Percentiles rank a stretch among this genome's conserved stretches.
Conservation (phyloP, 2,113 vertebrate species). For the Nothoprocta pentlandii region DNA sequence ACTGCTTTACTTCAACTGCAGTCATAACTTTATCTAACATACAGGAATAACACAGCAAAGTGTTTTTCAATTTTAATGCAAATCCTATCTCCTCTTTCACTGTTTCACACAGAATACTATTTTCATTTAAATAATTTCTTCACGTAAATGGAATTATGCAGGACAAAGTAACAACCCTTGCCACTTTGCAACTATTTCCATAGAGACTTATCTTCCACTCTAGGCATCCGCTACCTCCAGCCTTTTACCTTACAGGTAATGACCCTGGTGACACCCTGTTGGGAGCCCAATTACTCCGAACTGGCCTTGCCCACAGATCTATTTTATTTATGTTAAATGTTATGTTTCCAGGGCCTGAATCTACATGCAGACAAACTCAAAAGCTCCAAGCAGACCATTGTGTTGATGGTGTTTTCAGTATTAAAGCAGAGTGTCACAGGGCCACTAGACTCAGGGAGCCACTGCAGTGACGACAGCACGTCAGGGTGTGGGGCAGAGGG, state of each 20-base stretch:
- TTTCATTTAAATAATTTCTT: not conserved
- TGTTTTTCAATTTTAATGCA: not conserved
- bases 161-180: not conserved
- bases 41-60: not conserved
- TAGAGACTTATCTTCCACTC: not conserved
- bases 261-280: accelerated
- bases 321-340: not conserved
- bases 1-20: not conserved
- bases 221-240: not conserved
- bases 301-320: not conserved
- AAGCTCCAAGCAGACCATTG: not conserved
- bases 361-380: not conserved
- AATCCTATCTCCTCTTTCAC: not conserved
- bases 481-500: not conserved
- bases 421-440: not conserved
- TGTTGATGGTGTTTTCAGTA: not conserved
- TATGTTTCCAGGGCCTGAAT: not conserved
- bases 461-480: accelerated
- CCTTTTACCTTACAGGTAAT: not conserved
- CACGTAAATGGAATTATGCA: not conserved
- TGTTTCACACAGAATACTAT: not conserved
- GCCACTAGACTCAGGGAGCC: not conserved
- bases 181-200: not conserved
- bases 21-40: not conserved
- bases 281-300: not conserved